phyloP scores from a whole-genome alignment of 2,888 invertebrate genomes.

The Parnassius apollo region DNA sequence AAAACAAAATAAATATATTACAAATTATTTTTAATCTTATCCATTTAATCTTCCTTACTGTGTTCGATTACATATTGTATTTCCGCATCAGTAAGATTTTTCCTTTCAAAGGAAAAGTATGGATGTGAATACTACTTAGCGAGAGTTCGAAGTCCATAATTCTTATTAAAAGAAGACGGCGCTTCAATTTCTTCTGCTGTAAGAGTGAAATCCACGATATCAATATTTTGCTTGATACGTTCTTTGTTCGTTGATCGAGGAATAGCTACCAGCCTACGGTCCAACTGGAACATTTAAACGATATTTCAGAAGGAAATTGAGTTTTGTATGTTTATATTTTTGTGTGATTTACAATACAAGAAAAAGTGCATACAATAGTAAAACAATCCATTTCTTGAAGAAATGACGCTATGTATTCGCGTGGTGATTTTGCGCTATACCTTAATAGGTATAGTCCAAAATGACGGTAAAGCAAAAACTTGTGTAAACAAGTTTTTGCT shows the following conservation, averaged over 20 bases:
- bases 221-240: slow-evolving; percentile 79
- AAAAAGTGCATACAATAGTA: no score
- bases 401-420: no score
- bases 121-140: slow-evolving; percentile 68
- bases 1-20: no score
- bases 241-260: slow-evolving; percentile 81
- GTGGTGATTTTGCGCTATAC: no score
- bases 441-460: no score
- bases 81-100: slow-evolving; percentile 54
- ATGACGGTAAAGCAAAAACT: no score
- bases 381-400: no score
- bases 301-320: slow-evolving; percentile 1
- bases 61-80: slow-evolving; percentile 58
- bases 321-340: no score
- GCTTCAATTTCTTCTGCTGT: slow-evolving; percentile 71
- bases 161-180: slow-evolving; percentile 74
- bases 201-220: slow-evolving; percentile 80
- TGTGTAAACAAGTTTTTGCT: no score
- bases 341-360: no score
- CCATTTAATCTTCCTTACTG: slow-evolving; percentile 58
- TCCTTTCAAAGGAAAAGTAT: slow-evolving; percentile 66
- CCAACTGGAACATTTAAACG: slow-evolving; percentile 59
- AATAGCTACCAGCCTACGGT: slow-evolving; percentile 79
- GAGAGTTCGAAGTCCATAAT: slow-evolving; percentile 63
- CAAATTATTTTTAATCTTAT: no score